Evolutionary conservation across 2,797 vertebrate genomes (phyloP), one percentile per base, ranked within the genome.

Genomic region (Poeciliopsis paucimaculata): DNA sequence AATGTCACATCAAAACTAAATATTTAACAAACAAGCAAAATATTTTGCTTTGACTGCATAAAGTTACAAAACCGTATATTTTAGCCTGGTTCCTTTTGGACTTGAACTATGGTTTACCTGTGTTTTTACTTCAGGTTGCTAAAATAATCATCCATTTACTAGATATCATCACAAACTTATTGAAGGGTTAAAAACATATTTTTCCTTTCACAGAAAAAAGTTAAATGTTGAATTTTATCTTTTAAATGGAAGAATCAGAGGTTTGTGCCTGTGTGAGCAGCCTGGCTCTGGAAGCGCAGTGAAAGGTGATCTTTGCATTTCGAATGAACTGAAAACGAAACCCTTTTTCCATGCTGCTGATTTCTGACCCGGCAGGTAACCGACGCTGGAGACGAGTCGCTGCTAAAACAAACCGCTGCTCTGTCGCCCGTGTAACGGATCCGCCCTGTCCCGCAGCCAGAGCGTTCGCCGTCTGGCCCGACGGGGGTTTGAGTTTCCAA

Each of bases 351-450:
- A n/a, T 28, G 46, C 31, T 13, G 4, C 45, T 45, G 34, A 79
- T 79, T 84, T 86, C 51, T 74, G 53, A 80, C 76, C 64, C 73
- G 72, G 79, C 80, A 72, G 68, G 55, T 79, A 83, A 72, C 34
- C 28, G 84, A 89, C 49, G 78, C 46, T 81, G 66, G 77, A 77
- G 82, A 53, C 43, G 43, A 81, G 12, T 76, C 73, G 79, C 81
- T 86, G 85, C 81, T 88, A 86, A 86, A 90, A 90, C 86, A 85
- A 87, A 89, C 79, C 79, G 82, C 72, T 77, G 86, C 84, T 76
- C 84, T 85, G 77, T 77, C 46, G 77, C 81, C 78, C 75, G 78
- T 87, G 91, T 83, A 92, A 92, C 82, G 76, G 90, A 92, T 84
- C 90, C 70, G 77, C 73, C 62, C 70, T 74, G 83, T 85, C 71